Base-by-base conservation (phyloP, 92 coral and sea anemone species). In the Porites divaricata region DNA sequence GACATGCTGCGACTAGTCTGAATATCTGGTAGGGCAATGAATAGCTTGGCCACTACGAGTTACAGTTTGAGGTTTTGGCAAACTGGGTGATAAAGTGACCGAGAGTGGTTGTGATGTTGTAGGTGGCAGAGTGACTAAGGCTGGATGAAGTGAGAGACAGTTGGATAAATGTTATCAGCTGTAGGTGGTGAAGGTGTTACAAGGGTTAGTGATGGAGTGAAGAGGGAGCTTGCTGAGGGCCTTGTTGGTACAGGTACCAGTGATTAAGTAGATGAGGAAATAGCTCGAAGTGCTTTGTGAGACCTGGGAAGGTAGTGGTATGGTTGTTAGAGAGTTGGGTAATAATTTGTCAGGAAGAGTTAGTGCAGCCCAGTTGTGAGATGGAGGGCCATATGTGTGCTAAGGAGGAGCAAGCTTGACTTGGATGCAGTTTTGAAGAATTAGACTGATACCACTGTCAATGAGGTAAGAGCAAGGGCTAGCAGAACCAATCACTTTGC, bases 381-480 rank as follows among this genome's bases (percentile, higher is more conserved):
- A 28, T 28, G 61, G 16, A 15, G 61, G 6, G 61, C 6, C 61
- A 56, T 10, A 1, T 15, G 16, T 10, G 61, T 56, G 61, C 13
- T 56, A 11, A 15, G 61, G 61, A 56, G 61, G 61, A 15, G 61
- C 61, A 56, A 56, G 61, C 61, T 56, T 6, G 1, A 56, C 61
- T 56, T 56, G 61, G 16, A 56, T 56, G 16, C 7, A 10, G 61
- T 56, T 56, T 56, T 11, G 11, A 10, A 10, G 11, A 1, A 56
- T 56, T 67, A 9, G 48, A 45, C 74, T 74, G 73, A 54, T 49
- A 61, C 51, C 74, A 4, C 51, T 76, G 24, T 76, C 10, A 45
- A 76, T 20, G 69, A 8, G 25, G 70, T 88, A 88, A n/a, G 85
- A 88, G 41, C 89, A 78, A 64, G 84, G 87, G 53, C 87, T 75